Percentiles rank a stretch among this genome's conserved stretches.
These are phyloP conservation scores for Clinocottus analis DNA, from an alignment of 2,113 vertebrate genomes.

Conservation along the genomic window DNA sequence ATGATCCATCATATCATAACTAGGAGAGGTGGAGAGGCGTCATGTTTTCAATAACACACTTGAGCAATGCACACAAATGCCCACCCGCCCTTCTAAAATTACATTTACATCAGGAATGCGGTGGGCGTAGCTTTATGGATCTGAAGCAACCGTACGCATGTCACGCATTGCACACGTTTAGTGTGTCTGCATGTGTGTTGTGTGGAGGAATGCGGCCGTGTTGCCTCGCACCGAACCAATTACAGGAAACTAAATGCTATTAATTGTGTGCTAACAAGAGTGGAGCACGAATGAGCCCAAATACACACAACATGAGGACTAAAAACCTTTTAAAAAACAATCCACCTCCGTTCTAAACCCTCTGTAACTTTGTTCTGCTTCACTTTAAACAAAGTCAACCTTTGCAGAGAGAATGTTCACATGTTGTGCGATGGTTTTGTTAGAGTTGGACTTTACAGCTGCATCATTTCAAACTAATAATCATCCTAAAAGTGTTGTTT, in stretches of 20 bases:
- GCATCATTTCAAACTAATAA: too few species aligned
- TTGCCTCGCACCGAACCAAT: background rate
- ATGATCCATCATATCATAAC: background rate
- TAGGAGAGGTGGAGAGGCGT: background rate
- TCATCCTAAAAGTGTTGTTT: too few species aligned
- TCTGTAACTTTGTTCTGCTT: too few species aligned
- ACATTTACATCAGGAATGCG: background rate
- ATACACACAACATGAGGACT: background rate
- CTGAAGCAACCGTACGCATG: background rate
- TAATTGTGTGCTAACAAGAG: background rate
- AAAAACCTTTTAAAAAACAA: too few species aligned
- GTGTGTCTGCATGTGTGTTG: background rate
- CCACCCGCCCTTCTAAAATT: background rate
- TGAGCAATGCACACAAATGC: background rate
- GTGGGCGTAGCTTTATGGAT: background rate
- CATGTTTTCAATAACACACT: constrained; percentile 11
- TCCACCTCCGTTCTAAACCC: too few species aligned
- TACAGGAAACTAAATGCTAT: background rate
- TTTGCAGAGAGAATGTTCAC: too few species aligned
- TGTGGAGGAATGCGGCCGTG: background rate
- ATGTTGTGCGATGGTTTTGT: too few species aligned
- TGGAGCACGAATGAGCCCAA: background rate
- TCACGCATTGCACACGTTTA: background rate
- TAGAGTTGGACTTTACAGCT: too few species aligned
- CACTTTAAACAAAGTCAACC: too few species aligned